A percentile compares a stretch with the other conserved stretches of the same genome.
phyloP scores from a whole-genome alignment of 2,113 vertebrate species.

The Gobio gobio region DNA sequence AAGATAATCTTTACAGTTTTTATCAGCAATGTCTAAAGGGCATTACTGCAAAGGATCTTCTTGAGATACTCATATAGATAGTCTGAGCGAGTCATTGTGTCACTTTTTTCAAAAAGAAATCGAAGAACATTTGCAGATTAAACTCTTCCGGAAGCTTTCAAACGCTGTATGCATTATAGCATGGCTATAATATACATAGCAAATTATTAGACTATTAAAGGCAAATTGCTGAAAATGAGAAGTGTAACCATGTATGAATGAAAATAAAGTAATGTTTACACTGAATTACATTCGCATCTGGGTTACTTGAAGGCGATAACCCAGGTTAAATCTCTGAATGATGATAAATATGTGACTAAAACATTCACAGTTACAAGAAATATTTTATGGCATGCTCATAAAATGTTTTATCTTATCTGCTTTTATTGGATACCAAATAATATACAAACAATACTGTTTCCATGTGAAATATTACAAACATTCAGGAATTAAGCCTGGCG shows the following conservation, averaged over 20 bases:
- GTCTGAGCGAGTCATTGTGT: background rate
- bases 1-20: conserved; percentile 11
- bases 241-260: background rate
- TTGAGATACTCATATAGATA: background rate
- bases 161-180: no score
- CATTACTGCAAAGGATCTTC: background rate
- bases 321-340: background rate
- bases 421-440: background rate
- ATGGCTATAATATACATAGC: background rate
- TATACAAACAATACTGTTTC: background rate
- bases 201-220: no score
- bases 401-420: background rate
- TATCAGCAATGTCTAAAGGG: background rate
- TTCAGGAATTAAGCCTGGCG: background rate
- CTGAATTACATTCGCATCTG: background rate
- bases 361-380: background rate
- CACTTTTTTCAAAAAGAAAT: background rate
- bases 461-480: background rate
- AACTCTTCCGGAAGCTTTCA: background rate
- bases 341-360: background rate
- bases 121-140: background rate
- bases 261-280: background rate
- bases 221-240: background rate
- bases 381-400: background rate
- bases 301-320: background rate